Conservation (phyloP, 2,113 vertebrate genomes). For the Myrmecobius fasciatus region DNA sequence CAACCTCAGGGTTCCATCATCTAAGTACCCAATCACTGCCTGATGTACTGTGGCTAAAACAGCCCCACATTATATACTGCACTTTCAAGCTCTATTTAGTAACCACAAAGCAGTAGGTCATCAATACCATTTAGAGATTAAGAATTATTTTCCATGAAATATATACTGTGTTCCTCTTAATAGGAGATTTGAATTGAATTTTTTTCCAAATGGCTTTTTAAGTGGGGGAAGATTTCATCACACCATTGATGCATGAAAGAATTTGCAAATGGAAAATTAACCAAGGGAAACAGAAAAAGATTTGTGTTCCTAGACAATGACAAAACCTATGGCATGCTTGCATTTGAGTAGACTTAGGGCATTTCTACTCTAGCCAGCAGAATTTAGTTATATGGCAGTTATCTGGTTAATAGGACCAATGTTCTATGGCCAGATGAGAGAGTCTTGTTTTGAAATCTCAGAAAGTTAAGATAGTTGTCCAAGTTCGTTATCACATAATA, state of each 20-base stretch:
- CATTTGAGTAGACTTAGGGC: neutral
- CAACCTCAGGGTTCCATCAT: neutral
- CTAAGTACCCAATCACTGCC: neutral
- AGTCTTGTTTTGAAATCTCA: neutral
- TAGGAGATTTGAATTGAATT: neutral
- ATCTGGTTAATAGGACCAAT: neutral
- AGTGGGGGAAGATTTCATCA: neutral
- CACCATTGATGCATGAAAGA: accelerated
- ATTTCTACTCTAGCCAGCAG: neutral
- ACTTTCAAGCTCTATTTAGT: conserved; percentile 20
- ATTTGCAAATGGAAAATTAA: neutral
- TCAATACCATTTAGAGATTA: neutral
- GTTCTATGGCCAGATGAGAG: neutral
- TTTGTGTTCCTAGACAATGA: neutral
- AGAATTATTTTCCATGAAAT: neutral
- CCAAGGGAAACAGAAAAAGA: neutral
- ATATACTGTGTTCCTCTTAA: neutral
- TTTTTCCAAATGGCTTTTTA: neutral
- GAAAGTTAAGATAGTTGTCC: neutral
- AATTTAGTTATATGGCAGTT: neutral
- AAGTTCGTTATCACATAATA: neutral
- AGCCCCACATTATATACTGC: neutral
- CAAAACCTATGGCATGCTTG: neutral
- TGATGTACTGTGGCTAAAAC: neutral
- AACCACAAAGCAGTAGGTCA: neutral